These are phyloP conservation scores for Eugnorisma glareosa DNA, from an alignment of 2,888 invertebrate species.

Conservation along the genomic window DNA sequence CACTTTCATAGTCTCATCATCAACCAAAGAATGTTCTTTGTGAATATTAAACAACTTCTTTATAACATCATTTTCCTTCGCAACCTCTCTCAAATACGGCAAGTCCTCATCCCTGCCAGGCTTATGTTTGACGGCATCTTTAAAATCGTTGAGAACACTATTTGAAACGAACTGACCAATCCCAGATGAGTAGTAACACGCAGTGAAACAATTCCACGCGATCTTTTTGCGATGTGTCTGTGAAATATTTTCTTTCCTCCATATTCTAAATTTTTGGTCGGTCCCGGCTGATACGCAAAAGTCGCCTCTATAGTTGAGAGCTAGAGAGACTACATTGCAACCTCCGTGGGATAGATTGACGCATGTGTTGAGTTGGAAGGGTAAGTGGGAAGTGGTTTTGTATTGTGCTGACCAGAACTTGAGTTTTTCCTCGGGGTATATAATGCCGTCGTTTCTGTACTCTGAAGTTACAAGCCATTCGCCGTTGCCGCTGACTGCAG, in stretches of 20 bases:
- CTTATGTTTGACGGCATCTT: conserved; percentile 71
- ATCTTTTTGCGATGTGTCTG: conserved; percentile 68
- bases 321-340: conserved; percentile 82
- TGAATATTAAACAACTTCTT: conserved; percentile 81
- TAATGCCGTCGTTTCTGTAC: conserved; percentile 84
- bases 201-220: conserved; percentile 83
- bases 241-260: conserved; percentile 78
- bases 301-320: conserved; percentile 80
- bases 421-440: conserved; percentile 85
- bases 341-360: conserved; percentile 87
- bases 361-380: conserved; percentile 84
- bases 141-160: conserved; percentile 80
- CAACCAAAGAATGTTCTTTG: conserved; percentile 73
- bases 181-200: conserved; percentile 87
- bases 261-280: conserved; percentile 86
- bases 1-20: conserved; percentile 61
- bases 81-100: conserved; percentile 75
- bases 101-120: conserved; percentile 66
- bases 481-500: conserved; percentile 82
- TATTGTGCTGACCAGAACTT: conserved; percentile 82
- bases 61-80: conserved; percentile 76
- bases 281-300: conserved; percentile 86
- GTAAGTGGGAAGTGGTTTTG: conserved; percentile 68
- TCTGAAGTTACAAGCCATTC: conserved; percentile 86
- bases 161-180: conserved; percentile 79